Base-by-base conservation (phyloP, 2,797 vertebrate species). In the Poecilia velifera region DNA sequence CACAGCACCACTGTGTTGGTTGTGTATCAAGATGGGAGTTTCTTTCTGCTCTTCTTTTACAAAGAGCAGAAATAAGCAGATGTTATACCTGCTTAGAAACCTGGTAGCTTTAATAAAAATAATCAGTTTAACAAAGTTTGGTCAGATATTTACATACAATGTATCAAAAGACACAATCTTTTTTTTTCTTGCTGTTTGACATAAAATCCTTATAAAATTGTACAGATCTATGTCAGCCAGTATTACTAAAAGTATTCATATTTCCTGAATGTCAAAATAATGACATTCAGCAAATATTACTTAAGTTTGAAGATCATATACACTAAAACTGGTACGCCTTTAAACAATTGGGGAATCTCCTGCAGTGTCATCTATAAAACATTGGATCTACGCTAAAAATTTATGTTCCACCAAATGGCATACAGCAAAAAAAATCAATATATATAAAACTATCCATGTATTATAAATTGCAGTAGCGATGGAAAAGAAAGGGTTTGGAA, bases 101-200 rank as follows among this genome's bases (percentile, higher is more conserved):
- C 16, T 8, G 12, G 1, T 3, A n/a, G 68, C 71, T 76, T 84
- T 20, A 1, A 75, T 47, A 57, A 41, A 76, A 51, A 51, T 41
- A 7, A 5, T 6, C 1, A 80, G 41, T 73, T 55, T 31, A 74
- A 74, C 75, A 78, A 57, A 46, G n/a, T 36, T 85, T 18, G 6
- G 6, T 6, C 49, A 68, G 34, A 66, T 20, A 36, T 66, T 3
- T 39, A 62, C 57, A 34, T 57, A 6, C 28, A 62, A 5, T 16
- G 28, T 31, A 62, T 62, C 31, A 62, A 62, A 16, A 62, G n/a
- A 28, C n/a, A 62, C 28, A 13, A 13, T 62, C 28, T 12, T n/a
- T 6, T 7, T 7, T 18, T 62, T 34, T 36, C 59, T 62, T 34
- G 28, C 14, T 7, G 31, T 62, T 34, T 62, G 59, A 18, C 31